Percentiles rank a stretch among this genome's conserved stretches.
Conservation (phyloP, 1,140 invertebrate genomes). For the Lordiphosa mommai region DNA sequence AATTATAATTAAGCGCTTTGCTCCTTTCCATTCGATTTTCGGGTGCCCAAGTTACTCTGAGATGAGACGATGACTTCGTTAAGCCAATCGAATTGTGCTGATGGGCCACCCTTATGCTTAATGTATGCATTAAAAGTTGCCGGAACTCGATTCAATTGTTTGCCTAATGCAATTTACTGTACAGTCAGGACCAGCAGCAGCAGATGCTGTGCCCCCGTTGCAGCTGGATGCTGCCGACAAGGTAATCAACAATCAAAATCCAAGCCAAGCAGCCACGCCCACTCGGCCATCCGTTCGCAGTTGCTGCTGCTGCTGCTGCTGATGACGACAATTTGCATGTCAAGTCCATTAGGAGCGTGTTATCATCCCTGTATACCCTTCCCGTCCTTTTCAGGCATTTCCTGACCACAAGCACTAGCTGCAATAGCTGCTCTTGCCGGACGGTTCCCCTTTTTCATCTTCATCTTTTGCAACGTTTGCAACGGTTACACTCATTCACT, state of each 20-base stretch:
- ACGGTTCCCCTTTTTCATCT: too few relatives aligned
- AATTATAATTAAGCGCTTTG: constrained; percentile 11
- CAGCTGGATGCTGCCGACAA: constrained; percentile 15
- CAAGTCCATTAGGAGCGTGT: constrained; percentile 66
- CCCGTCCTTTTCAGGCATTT: constrained; percentile 1
- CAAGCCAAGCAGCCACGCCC: constrained; percentile 33
- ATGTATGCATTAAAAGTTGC: constrained; percentile 60
- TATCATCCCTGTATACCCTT: constrained; percentile 34
- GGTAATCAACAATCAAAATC: constrained; percentile 61
- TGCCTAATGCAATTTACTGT: constrained; percentile 61
- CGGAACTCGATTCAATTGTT: constrained; percentile 48
- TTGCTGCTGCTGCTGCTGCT: constrained; percentile 34
- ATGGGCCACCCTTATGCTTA: constrained; percentile 2
- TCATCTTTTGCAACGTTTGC: constrained; percentile 1
- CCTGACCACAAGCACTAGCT: background rate
- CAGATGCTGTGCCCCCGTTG: constrained; percentile 15
- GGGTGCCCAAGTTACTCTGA: background rate
- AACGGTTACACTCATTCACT: constrained; percentile 29
- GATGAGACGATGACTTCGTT: constrained; percentile 36
- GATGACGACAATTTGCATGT: constrained; percentile 68
- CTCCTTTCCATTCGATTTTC: too few relatives aligned
- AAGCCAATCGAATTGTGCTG: constrained; percentile 29
- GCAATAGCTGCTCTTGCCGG: too few relatives aligned
- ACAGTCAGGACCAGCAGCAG: constrained; percentile 12
- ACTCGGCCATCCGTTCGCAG: constrained; percentile 4